These are phyloP conservation scores for Scaptomyza hsui DNA, from an alignment of 1,140 invertebrate genomes.

Conservation along the genomic window DNA sequence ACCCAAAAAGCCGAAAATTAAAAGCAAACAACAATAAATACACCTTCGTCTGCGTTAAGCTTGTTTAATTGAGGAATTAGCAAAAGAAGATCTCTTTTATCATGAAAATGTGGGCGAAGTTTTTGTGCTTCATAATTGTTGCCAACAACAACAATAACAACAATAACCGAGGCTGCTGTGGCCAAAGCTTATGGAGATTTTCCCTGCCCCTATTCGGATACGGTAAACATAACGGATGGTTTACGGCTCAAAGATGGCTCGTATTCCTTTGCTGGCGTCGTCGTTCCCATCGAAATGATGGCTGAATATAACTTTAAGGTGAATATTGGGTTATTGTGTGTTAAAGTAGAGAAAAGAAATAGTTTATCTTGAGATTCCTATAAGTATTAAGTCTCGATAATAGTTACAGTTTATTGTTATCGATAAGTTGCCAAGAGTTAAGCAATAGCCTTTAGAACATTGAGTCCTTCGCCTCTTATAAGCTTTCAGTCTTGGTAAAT, in stretches of 20 bases:
- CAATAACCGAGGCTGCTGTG: neutral
- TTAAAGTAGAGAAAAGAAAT: too few relatives aligned
- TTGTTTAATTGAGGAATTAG: constrained; percentile 43
- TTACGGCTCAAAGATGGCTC: constrained; percentile 70
- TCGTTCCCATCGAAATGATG: constrained; percentile 56
- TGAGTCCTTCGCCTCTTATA: too few relatives aligned
- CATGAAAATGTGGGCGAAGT: constrained; percentile 29
- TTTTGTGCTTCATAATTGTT: constrained; percentile 25
- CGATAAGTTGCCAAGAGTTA: too few relatives aligned
- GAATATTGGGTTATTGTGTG: neutral
- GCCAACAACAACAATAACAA: constrained; percentile 8
- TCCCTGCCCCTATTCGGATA: constrained; percentile 65
- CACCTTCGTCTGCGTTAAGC: neutral
- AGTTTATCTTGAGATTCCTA: too few relatives aligned
- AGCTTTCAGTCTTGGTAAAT: too few relatives aligned
- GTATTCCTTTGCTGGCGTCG: constrained; percentile 65
- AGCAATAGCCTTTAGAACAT: too few relatives aligned
- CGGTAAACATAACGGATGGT: constrained; percentile 74
- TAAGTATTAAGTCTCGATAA: too few relatives aligned
- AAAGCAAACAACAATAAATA: neutral
- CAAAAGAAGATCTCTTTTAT: constrained; percentile 3
- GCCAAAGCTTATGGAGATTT: constrained; percentile 2
- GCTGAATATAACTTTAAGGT: constrained; percentile 74
- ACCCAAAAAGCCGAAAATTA: neutral
- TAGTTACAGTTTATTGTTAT: too few relatives aligned